Evolutionary conservation across 2,888 invertebrate genomes (phyloP), one percentile per base, ranked within the genome.

Genomic region (Heliconius charithonia): DNA sequence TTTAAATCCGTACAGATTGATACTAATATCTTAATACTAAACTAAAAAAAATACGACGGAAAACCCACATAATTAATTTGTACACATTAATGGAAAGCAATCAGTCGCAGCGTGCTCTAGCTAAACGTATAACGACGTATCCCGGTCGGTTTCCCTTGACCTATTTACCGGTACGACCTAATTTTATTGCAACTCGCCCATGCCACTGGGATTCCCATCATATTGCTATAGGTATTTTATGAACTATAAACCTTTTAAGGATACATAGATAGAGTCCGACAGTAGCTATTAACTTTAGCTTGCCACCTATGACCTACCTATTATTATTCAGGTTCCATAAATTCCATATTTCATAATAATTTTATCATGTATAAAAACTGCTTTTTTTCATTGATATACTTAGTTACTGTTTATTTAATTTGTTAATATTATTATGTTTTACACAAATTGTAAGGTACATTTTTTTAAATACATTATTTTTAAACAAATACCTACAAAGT

Each of bases 141-240:
- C 45, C 56, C 69, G 79, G 62, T 67, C 77, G 41, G 32, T 27
- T 79, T 70, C 76, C 81, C 79, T 81, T 81, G 81, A 76, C 81
- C 81, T 70, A 78, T 81, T 70, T 80, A 78, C 74, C 27, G 19
- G 27, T 16, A 29, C 59, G 81, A 80, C 81, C 81, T 71, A 69
- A 78, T 78, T 78, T 72, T 37, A 72, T 77, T 32, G 78, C 76
- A 75, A 67, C 41, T 59, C 59, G 73, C 41, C 73, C 73, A 76
- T 70, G 45, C 76, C 67, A 41, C 69, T 66, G 62, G 73, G 56
- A 41, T 63, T 29, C 74, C 45, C 69, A 45, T 27, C 76, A 69
- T 65, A 76, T 56, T 59, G 32, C 29, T 59, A 65, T 75, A 74
- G 22, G 25, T 71, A 59, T 69, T 78, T 78, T 69, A 79, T 75